A percentile compares a stretch with the other conserved stretches of the same genome.
Evolutionary conservation across 23 tunicate genomes (phyloP).

Genomic region (Styela clava): DNA sequence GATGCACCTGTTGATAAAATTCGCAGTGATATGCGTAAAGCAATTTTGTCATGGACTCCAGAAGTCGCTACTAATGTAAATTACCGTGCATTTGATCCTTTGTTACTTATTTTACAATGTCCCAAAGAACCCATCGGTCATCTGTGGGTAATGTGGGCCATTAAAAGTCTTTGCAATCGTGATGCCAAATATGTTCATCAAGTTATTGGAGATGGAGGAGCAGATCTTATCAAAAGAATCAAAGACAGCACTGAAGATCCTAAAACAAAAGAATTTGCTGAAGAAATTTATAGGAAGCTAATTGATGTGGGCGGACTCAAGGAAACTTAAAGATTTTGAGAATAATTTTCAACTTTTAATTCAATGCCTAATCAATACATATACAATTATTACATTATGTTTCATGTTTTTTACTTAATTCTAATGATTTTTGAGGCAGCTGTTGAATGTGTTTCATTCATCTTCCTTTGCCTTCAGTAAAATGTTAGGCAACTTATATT

Average conservation of each 20-base stretch:
- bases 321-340: too few relatives aligned
- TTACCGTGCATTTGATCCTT: conserved; percentile 43
- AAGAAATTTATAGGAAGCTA: neutral
- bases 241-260: neutral
- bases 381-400: too few relatives aligned
- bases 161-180: conserved; percentile 13
- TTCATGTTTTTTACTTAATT: too few relatives aligned
- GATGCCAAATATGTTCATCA: conserved; percentile 1
- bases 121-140: conserved; percentile 16
- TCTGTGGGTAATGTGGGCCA: conserved; percentile 33
- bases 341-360: too few relatives aligned
- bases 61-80: conserved; percentile 45
- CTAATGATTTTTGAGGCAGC: too few relatives aligned
- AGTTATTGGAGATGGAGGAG: conserved; percentile 22
- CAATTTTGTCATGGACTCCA: conserved; percentile 52
- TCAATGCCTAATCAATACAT: too few relatives aligned
- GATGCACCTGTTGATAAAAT: conserved; percentile 22
- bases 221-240: neutral
- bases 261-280: neutral
- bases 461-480: too few relatives aligned
- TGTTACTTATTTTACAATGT: neutral
- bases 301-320: neutral
- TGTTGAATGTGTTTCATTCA: too few relatives aligned
- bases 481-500: too few relatives aligned
- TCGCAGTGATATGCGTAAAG: conserved; percentile 32